phyloP scores from a whole-genome alignment of 35 echinoderm and acorn worm genomes.

The Heliocidaris tuberculata region DNA sequence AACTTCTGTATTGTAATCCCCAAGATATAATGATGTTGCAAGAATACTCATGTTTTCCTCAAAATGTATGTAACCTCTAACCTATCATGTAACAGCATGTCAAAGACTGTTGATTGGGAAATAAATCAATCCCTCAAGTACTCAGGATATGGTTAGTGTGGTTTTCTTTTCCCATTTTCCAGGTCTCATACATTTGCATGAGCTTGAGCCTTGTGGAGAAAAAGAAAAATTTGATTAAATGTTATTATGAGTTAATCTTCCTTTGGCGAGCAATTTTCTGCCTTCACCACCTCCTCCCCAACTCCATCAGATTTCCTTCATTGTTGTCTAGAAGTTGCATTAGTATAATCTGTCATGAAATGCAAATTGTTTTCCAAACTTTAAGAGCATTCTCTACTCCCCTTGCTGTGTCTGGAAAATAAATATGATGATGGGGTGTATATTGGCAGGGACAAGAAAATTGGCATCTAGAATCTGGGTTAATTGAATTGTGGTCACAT shows the following conservation, averaged over 20 bases:
- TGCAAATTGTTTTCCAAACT: background rate
- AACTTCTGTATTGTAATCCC: background rate
- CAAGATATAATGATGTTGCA: background rate
- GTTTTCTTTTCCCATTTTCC: background rate
- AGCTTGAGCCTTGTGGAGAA: background rate
- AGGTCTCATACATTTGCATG: background rate
- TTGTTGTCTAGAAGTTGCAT: background rate
- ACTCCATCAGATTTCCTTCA: background rate
- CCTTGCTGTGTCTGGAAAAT: background rate
- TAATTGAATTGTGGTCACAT: constrained; percentile 18
- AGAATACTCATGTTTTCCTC: background rate
- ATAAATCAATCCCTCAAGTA: background rate
- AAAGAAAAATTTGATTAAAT: background rate
- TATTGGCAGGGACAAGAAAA: background rate
- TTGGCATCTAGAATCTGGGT: constrained; percentile 1
- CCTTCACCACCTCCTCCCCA: background rate
- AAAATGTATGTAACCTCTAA: background rate
- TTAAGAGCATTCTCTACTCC: background rate
- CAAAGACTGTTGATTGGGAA: background rate
- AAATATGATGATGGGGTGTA: background rate
- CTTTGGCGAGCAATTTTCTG: no score
- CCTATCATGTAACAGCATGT: background rate
- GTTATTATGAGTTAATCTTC: background rate
- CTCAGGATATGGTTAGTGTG: background rate
- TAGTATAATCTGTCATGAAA: background rate